Base-by-base conservation (phyloP, 2,113 vertebrate genomes). In the Siniperca chuatsi region DNA sequence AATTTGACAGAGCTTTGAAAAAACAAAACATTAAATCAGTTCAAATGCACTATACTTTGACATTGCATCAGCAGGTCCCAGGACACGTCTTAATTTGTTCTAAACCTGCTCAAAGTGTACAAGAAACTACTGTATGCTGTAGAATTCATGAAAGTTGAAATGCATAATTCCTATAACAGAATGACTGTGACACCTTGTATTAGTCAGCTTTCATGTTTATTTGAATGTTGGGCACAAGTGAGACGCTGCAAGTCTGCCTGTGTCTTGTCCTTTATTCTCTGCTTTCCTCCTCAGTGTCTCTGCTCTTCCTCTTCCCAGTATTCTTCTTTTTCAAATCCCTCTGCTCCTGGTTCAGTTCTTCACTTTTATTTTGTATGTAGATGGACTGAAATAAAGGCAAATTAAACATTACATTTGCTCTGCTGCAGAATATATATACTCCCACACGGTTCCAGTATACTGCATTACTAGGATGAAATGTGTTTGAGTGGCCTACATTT, bases 351-450 rank as follows among this genome's bases (percentile, higher is more conserved):
- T 93, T 94, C 68, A 96, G 83, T 91, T 96, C 95, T 81, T 96
- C 95, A 79, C 89, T 95, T 89, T 95, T 96, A 75, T 89, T 92
- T 74, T 95, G 93, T 88, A 96, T 95, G 89, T 95, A 91, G 81
- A 79, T 90, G 46, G 78, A 93, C 96, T 96, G 90, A 78, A 90
- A 89, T 83, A 93, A 92, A 88, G 25, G 46, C 46, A 69, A 83
- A 82, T 89, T 55, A 85, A 83, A 88, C 72, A 82, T 65, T 72
- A 48, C 21, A 60, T 58, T 25, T 81, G 44, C n/a, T 74, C 48
- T 89, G 55, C 71, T 90, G 77, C 85, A 86, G 33, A 89, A 73
- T 89, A 62, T 88, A 37, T 74, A 33, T 18, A 57, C 25, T 1
- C 15, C 37, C 40, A 42, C 42, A 81, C 42, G 54, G n/a, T 18